Percentiles rank a stretch among this genome's conserved stretches.
Evolutionary conservation across 2,888 invertebrate genomes (phyloP).

Genomic region (Temnothorax rugatulus): DNA sequence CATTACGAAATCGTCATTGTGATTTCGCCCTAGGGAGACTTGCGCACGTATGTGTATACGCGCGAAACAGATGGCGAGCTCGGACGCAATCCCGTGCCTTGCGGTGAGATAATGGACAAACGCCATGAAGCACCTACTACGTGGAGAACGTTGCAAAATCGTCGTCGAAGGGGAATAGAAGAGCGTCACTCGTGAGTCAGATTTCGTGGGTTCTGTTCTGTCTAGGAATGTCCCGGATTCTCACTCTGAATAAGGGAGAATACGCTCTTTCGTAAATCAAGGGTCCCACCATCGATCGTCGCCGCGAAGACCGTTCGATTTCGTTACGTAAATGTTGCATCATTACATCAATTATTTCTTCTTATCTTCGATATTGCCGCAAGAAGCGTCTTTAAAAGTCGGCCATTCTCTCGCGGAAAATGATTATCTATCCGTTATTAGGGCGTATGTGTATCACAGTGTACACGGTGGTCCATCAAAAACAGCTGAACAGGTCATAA

Average conservation of each 20-base stretch:
- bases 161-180: slow-evolving; percentile 31
- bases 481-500: background rate
- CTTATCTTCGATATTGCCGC: slow-evolving; percentile 41
- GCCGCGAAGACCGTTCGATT: background rate
- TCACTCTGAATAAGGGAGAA: slow-evolving; percentile 9
- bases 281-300: background rate
- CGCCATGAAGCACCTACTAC: slow-evolving; percentile 49
- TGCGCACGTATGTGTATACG: background rate
- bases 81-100: slow-evolving; percentile 31
- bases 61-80: slow-evolving; percentile 43
- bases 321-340: slow-evolving; percentile 46
- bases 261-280: slow-evolving; percentile 19
- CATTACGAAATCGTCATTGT: slow-evolving; percentile 28
- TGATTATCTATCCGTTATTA: background rate
- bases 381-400: background rate
- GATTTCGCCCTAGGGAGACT: slow-evolving; percentile 16
- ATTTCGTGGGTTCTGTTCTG: slow-evolving; percentile 29
- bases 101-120: slow-evolving; percentile 48
- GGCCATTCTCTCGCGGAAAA: background rate
- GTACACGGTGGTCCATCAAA: background rate
- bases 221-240: background rate
- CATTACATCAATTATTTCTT: slow-evolving; percentile 33
- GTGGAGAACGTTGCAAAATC: slow-evolving; percentile 47
- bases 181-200: slow-evolving; percentile 39
- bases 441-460: background rate